Percentiles rank a stretch among this genome's conserved stretches.
phyloP scores from a whole-genome alignment of 35 echinoderm and acorn worm species.

The Hemicentrotus pulcherrimus region DNA sequence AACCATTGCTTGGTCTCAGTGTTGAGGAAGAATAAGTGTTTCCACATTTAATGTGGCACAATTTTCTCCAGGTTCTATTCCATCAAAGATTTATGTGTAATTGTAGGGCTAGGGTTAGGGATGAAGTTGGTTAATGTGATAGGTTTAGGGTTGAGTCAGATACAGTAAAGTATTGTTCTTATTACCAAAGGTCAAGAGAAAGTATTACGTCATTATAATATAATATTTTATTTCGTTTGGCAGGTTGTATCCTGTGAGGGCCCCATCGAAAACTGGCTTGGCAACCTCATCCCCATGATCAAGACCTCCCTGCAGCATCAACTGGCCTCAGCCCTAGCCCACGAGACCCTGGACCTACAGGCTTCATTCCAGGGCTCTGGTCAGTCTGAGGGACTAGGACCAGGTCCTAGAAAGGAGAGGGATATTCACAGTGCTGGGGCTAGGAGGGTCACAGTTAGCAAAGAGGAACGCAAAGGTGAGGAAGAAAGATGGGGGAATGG shows the following conservation, averaged over 20 bases:
- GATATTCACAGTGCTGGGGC: slow-evolving; percentile 99
- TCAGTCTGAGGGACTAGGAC: background rate
- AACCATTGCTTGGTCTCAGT: no score
- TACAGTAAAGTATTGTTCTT: no score
- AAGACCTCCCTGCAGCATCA: slow-evolving; percentile 86
- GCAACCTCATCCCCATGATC: slow-evolving; percentile 72
- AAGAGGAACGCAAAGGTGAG: slow-evolving; percentile 80
- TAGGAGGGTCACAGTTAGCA: slow-evolving; percentile 73
- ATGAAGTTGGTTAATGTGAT: no score
- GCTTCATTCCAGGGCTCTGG: slow-evolving; percentile 13
- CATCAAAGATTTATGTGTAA: no score
- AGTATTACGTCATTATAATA: background rate
- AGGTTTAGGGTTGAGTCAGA: no score
- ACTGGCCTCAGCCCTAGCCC: slow-evolving; percentile 75
- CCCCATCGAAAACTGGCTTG: slow-evolving; percentile 87
- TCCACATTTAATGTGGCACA: no score
- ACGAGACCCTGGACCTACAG: slow-evolving; percentile 62
- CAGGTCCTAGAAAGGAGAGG: slow-evolving; percentile 34
- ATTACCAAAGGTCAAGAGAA: no score
- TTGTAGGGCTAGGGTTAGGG: no score
- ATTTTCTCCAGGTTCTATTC: no score
- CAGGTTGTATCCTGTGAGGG: slow-evolving; percentile 92
- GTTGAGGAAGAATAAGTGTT: no score
- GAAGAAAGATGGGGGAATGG: background rate
- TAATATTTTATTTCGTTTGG: background rate